Evolutionary conservation across 2,888 invertebrate genomes (phyloP).

Genomic region (Patella pellucida): DNA sequence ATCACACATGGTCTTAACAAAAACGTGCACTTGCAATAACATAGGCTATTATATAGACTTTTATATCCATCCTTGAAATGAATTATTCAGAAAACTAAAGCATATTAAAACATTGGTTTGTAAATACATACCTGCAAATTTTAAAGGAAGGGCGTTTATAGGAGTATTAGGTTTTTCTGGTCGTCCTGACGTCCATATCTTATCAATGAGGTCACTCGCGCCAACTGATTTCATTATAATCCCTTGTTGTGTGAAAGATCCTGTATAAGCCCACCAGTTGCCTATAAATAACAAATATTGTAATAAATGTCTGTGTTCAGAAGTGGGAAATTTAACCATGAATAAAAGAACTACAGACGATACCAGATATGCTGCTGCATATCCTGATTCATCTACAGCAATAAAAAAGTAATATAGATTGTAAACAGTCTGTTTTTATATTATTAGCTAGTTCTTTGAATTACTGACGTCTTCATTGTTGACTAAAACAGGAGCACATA

Average conservation of each 20-base stretch:
- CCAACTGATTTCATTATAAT: conserved; percentile 29
- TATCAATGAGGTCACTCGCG: conserved; percentile 77
- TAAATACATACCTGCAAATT: conserved; percentile 76
- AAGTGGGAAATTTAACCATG: too few relatives aligned
- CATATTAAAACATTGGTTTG: too few relatives aligned
- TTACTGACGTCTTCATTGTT: too few relatives aligned
- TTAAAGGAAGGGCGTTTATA: conserved; percentile 77
- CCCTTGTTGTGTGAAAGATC: conserved; percentile 16
- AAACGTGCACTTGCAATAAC: too few relatives aligned
- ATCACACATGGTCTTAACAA: too few relatives aligned
- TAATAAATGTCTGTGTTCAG: not conserved
- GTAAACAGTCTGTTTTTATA: not conserved
- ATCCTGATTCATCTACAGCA: conserved; percentile 12
- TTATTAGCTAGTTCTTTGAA: too few relatives aligned
- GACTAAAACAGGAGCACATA: too few relatives aligned
- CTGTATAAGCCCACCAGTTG: conserved; percentile 21
- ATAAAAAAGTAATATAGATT: not conserved
- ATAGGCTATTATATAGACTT: too few relatives aligned
- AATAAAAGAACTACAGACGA: not conserved
- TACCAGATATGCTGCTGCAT: not conserved
- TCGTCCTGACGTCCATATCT: conserved; percentile 77
- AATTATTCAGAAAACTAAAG: not conserved
- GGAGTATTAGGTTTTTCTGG: conserved; percentile 76
- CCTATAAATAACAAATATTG: conserved; percentile 12
- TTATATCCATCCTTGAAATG: too few relatives aligned